Evolutionary conservation across 1,140 invertebrate genomes (phyloP).

Genomic region (Temnothorax nylanderi): DNA sequence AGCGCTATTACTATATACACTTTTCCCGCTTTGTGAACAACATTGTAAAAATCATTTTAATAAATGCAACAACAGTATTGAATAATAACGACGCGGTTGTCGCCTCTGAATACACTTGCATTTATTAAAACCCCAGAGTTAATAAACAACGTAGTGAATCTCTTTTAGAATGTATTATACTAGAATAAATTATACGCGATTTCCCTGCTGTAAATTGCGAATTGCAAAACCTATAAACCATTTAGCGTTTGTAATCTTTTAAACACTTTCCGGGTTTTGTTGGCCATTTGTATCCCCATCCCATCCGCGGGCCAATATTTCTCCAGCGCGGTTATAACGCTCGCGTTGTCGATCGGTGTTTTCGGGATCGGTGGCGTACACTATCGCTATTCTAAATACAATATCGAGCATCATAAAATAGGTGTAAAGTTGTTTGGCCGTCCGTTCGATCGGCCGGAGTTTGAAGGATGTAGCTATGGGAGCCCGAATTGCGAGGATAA

Average conservation of each 20-base stretch:
- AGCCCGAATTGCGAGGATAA: conserved; percentile 53
- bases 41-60: background rate
- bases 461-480: conserved; percentile 62
- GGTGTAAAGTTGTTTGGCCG: conserved; percentile 79
- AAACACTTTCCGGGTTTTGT: conserved; percentile 60
- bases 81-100: conserved; percentile 25
- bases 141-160: background rate
- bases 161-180: background rate
- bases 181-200: conserved; percentile 37
- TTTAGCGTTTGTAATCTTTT: conserved; percentile 60
- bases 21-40: background rate
- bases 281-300: conserved; percentile 10
- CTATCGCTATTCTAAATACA: conserved; percentile 79
- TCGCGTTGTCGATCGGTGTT: conserved; percentile 57
- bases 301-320: conserved; percentile 60
- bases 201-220: conserved; percentile 58
- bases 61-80: conserved; percentile 30
- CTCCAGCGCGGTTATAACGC: conserved; percentile 47
- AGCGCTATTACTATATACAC: background rate
- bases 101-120: background rate
- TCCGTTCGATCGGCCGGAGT: conserved; percentile 67
- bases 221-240: conserved; percentile 51
- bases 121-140: background rate
- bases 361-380: conserved; percentile 61
- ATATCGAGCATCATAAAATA: conserved; percentile 79